phyloP scores from a whole-genome alignment of 2,797 vertebrate species.

The Lacerta viridis region DNA sequence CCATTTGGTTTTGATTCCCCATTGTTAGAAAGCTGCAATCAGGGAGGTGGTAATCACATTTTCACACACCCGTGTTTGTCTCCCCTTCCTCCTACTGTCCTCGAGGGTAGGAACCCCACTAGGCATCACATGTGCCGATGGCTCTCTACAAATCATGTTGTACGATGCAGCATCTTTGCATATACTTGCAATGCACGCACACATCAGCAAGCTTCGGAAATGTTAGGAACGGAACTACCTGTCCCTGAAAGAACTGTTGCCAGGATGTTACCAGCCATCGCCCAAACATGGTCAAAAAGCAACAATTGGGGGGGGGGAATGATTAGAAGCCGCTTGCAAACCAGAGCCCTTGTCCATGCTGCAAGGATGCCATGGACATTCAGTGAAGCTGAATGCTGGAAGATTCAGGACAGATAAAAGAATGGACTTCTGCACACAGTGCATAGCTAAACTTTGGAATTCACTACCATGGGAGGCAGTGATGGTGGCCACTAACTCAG shows the following conservation, averaged over 20 bases:
- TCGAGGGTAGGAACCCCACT: not conserved
- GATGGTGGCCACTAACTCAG: too few relatives aligned
- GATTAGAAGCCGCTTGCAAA: not conserved
- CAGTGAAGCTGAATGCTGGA: too few relatives aligned
- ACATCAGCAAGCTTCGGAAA: not conserved
- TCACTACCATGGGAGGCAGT: too few relatives aligned
- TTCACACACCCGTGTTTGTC: not conserved
- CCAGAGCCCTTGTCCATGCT: not conserved
- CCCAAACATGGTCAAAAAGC: not conserved
- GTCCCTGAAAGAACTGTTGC: not conserved
- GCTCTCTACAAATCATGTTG: not conserved
- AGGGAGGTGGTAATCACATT: not conserved
- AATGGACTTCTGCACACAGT: too few relatives aligned
- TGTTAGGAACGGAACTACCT: not conserved
- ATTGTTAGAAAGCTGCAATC: not conserved
- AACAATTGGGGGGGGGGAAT: not conserved
- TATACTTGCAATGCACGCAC: not conserved
- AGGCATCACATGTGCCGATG: not conserved
- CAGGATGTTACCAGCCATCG: not conserved
- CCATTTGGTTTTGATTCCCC: not conserved
- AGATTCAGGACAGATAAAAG: too few relatives aligned
- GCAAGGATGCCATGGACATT: too few relatives aligned
- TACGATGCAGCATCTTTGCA: not conserved
- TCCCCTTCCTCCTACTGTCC: too few relatives aligned
- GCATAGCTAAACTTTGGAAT: too few relatives aligned